phyloP scores from a whole-genome alignment of 2,797 vertebrate species.

The Enteromius thamalakanensis region DNA sequence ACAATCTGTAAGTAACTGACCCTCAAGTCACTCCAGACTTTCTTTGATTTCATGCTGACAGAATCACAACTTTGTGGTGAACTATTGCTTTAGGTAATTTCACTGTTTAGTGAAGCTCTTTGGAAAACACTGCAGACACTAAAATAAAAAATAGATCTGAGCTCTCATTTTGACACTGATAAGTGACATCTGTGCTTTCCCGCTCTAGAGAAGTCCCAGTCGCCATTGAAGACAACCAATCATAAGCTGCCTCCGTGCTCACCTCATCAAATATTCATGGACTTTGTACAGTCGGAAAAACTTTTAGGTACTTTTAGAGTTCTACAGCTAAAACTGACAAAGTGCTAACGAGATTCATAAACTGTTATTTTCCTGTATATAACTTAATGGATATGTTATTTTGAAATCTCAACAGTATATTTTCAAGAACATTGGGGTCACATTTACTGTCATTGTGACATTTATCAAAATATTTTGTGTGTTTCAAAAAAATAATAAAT shows the following conservation, averaged over 20 bases:
- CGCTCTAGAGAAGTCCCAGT: constrained; percentile 6
- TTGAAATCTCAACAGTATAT: not conserved
- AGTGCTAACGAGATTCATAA: not conserved
- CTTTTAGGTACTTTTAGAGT: not conserved
- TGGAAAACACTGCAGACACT: not conserved
- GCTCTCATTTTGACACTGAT: constrained; percentile 18
- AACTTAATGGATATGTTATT: not conserved
- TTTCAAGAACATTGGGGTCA: not conserved
- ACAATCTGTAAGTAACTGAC: not conserved
- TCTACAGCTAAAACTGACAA: not conserved
- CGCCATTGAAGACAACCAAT: constrained; percentile 14
- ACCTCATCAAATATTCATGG: constrained; percentile 9
- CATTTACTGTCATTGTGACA: not conserved
- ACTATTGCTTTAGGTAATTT: not conserved
- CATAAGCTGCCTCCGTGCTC: constrained; percentile 1
- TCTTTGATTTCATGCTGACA: not conserved
- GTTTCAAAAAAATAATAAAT: not conserved
- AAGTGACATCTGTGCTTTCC: not conserved
- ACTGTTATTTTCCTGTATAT: not conserved
- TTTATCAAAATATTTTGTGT: not conserved
- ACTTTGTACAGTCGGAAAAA: not conserved
- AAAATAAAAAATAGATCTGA: constrained; percentile 19
- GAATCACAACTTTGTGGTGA: not conserved
- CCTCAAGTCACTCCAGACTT: not conserved
- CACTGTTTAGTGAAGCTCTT: not conserved